phyloP scores from a whole-genome alignment of 2,797 vertebrate genomes.

The Echeneis naucrates region DNA sequence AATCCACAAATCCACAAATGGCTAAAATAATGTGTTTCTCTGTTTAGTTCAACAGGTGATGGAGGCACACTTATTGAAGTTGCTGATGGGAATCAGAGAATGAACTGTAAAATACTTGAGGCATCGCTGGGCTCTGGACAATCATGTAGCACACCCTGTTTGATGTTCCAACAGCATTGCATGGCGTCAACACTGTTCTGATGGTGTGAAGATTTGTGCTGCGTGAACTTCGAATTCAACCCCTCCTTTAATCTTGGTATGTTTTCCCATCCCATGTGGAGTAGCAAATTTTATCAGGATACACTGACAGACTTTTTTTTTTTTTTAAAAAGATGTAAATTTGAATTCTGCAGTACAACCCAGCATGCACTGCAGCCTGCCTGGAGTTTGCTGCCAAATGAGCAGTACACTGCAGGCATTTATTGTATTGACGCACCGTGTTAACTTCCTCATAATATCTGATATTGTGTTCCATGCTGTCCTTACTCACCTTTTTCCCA shows the following conservation, averaged over 20 bases:
- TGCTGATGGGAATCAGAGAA: slow-evolving; percentile 96
- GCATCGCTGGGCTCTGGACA: slow-evolving; percentile 40
- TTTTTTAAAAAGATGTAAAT: not conserved
- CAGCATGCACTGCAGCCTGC: slow-evolving; percentile 17
- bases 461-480: not conserved
- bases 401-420: slow-evolving; percentile 9
- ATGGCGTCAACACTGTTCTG: slow-evolving; percentile 1
- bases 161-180: slow-evolving; percentile 11
- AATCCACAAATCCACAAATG: not conserved
- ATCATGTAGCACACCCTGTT: slow-evolving; percentile 41
- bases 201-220: slow-evolving; percentile 20
- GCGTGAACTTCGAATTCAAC: slow-evolving; percentile 23
- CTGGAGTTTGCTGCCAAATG: not conserved
- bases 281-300: not conserved
- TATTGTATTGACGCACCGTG: slow-evolving; percentile 8
- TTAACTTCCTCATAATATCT: not conserved
- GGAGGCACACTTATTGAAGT: slow-evolving; percentile 93
- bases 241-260: slow-evolving; percentile 1
- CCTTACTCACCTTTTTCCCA: not conserved
- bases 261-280: slow-evolving; percentile 21
- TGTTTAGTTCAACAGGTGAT: slow-evolving; percentile 97
- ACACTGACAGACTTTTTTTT: not conserved
- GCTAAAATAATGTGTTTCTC: slow-evolving; percentile 2
- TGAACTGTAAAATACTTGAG: slow-evolving; percentile 70
- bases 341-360: not conserved